Percentiles rank a stretch among this genome's conserved stretches.
Conservation (phyloP, 37 sponge, comb jelly and placozoan genomes). For the Mnemiopsis leidyi region DNA sequence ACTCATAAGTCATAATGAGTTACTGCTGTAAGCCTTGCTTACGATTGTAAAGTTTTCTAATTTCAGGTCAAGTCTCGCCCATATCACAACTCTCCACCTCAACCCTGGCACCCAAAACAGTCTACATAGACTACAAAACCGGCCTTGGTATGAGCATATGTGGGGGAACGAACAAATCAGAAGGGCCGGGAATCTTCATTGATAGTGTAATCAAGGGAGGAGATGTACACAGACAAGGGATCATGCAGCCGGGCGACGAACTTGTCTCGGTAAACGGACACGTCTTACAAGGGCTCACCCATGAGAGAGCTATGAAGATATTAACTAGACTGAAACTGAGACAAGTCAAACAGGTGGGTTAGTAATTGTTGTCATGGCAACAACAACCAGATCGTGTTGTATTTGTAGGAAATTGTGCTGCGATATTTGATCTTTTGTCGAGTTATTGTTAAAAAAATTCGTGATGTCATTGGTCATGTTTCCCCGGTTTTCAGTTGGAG, state of each 20-base stretch:
- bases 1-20: no score
- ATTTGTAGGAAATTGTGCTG: no score
- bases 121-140: conserved; percentile 25
- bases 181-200: conserved; percentile 74
- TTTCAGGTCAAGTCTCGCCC: conserved; percentile 37
- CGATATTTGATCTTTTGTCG: no score
- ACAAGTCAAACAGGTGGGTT: conserved; percentile 64
- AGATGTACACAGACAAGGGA: conserved; percentile 77
- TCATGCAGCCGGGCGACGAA: conserved; percentile 71
- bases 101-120: neutral
- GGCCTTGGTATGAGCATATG: conserved; percentile 69
- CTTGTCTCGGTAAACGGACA: conserved; percentile 80
- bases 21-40: no score
- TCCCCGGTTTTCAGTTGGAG: no score
- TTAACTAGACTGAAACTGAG: conserved; percentile 72
- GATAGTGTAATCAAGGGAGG: conserved; percentile 75
- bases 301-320: conserved; percentile 71
- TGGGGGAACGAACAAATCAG: conserved; percentile 68
- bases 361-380: no score
- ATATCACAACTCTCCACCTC: conserved; percentile 37
- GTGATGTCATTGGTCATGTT: no score
- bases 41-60: no score
- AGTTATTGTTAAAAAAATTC: no score
- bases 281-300: conserved; percentile 65
- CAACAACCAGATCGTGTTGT: no score